These are phyloP conservation scores for Unio pictorum DNA, from an alignment of 2,888 invertebrate species.

Conservation along the genomic window DNA sequence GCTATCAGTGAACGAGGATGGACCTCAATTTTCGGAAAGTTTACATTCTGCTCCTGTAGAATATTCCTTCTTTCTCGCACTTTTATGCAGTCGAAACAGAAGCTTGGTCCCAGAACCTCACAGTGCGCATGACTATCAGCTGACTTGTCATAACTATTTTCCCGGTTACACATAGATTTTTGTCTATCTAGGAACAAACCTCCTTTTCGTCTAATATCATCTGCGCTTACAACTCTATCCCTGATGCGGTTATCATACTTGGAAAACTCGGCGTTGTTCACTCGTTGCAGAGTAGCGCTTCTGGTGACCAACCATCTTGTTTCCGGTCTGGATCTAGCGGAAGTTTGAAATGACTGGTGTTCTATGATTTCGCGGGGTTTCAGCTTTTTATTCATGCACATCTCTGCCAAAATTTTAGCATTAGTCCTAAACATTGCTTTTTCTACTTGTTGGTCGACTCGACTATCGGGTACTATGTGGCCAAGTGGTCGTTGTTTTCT, in stretches of 20 bases:
- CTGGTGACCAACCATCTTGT: conserved; percentile 32
- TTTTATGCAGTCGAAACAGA: conserved; percentile 47
- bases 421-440: conserved; percentile 40
- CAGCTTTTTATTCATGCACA: conserved; percentile 22
- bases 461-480: conserved; percentile 29
- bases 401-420: conserved; percentile 31
- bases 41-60: conserved; percentile 23
- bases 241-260: conserved; percentile 36
- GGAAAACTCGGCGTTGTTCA: conserved; percentile 45
- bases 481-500: conserved; percentile 32
- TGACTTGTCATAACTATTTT: conserved; percentile 8
- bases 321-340: conserved; percentile 19
- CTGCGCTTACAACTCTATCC: conserved; percentile 39
- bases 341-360: background rate
- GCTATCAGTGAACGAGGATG: conserved; percentile 48
- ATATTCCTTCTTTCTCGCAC: conserved; percentile 24
- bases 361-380: conserved; percentile 11
- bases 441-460: conserved; percentile 37
- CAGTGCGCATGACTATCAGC: conserved; percentile 27
- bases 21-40: conserved; percentile 42
- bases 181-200: conserved; percentile 19
- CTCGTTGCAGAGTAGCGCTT: conserved; percentile 31
- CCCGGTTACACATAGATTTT: conserved; percentile 32
- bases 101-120: conserved; percentile 46
- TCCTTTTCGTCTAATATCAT: conserved; percentile 16